phyloP scores from a whole-genome alignment of 2,888 invertebrate genomes.

The Idaea dimidiata region DNA sequence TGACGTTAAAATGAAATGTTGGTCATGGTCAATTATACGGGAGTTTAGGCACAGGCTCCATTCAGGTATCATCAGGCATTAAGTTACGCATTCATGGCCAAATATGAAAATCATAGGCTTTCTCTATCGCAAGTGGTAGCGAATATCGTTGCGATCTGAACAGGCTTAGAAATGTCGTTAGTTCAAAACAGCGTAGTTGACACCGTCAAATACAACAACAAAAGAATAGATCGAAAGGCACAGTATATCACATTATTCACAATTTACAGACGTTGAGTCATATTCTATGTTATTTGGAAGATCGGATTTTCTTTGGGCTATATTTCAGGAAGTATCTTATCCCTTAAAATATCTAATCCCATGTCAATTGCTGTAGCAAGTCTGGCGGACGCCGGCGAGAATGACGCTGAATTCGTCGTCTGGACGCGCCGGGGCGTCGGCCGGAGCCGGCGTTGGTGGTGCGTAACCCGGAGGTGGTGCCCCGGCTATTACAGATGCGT shows the following conservation, averaged over 20 bases:
- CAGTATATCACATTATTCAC: constrained; percentile 20
- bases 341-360: constrained; percentile 43
- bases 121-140: no score
- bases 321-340: constrained; percentile 42
- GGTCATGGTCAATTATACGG: no score
- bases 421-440: constrained; percentile 80
- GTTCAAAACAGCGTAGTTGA: constrained; percentile 5
- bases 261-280: constrained; percentile 28
- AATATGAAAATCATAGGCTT: no score
- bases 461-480: constrained; percentile 61
- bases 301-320: constrained; percentile 55
- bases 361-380: constrained; percentile 89
- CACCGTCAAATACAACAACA: neutral
- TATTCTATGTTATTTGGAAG: constrained; percentile 34
- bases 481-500: constrained; percentile 81
- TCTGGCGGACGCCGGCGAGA: constrained; percentile 92
- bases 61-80: no score
- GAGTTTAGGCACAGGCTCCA: no score
- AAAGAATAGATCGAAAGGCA: constrained; percentile 3
- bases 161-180: neutral
- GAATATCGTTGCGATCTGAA: no score
- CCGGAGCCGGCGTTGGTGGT: constrained; percentile 60
- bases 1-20: no score
- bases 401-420: constrained; percentile 95
- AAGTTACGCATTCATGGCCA: no score